Percentiles rank a stretch among this genome's conserved stretches.
Evolutionary conservation across 2,113 vertebrate species (phyloP).

Genomic region (Baryphthengus martii): DNA sequence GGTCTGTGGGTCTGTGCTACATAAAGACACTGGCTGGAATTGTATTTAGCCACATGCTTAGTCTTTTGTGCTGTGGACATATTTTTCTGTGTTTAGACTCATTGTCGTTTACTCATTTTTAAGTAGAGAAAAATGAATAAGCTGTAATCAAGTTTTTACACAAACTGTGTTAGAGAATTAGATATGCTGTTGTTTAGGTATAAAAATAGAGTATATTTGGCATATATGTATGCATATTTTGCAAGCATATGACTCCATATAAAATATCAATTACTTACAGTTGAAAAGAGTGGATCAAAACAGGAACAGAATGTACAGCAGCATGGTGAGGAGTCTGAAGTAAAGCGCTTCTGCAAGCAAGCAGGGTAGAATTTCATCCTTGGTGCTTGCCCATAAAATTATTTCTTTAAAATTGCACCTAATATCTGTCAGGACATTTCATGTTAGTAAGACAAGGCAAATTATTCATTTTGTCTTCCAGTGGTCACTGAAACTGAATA

Average conservation of each 20-base stretch:
- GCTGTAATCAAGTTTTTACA: neutral
- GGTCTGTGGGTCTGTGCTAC: neutral
- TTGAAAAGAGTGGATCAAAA: neutral
- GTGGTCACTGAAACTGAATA: neutral
- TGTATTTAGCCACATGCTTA: neutral
- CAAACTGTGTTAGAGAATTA: neutral
- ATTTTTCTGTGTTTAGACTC: neutral
- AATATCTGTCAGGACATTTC: neutral
- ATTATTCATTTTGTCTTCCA: neutral
- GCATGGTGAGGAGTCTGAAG: neutral
- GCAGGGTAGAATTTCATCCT: neutral
- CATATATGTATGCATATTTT: neutral
- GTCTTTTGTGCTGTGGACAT: neutral
- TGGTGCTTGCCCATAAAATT: accelerated
- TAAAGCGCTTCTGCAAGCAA: neutral
- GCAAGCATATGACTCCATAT: neutral
- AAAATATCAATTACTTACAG: neutral
- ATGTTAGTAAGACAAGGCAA: neutral
- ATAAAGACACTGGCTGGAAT: neutral
- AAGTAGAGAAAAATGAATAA: neutral
- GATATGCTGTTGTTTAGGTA: neutral
- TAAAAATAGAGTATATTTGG: neutral
- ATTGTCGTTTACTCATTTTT: neutral
- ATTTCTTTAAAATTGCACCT: neutral
- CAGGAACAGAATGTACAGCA: neutral